Base-by-base conservation (phyloP, 2,797 vertebrate genomes). In the Spondyliosoma cantharus region DNA sequence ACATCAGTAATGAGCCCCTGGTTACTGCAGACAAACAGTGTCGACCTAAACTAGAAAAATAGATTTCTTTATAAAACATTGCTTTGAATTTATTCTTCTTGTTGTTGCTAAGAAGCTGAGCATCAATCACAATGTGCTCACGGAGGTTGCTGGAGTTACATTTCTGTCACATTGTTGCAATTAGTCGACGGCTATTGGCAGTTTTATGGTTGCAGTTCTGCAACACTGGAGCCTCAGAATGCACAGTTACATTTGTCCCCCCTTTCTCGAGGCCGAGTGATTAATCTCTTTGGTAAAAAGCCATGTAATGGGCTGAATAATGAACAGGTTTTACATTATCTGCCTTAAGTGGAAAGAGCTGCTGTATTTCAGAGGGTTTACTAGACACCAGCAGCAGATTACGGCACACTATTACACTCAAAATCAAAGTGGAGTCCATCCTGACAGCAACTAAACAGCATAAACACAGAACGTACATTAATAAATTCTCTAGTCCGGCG, bases 221-320 rank as follows among this genome's bases (percentile, higher is more conserved):
- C 54, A 77, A 25, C 52, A 80, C 73, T 48, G 70, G 13, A 85
- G 75, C 3, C 45, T 3, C 52, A 68, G 64, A 62, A 64, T 59
- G 53, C 71, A 27, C 25, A 67, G 63, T 62, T 81, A 48, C 46
- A 67, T 71, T 74, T 57, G 24, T 37, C 22, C 15, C 22, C 37
- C 20, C 20, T 62, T 81, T 73, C 53, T 61, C 46, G 22, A 50
- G 42, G 58, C 56, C 15, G 49, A 68, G 65, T 66, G 67, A 87
- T 83, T 83, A 50, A 81, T 87, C 50, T 71, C 20, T 61, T 70
- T 50, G 42, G 50, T 81, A 67, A 80, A 79, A 81, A 71, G 62
- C 50, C 14, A 32, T 59, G 49, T 78, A 84, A 88, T 81, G 54
- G 22, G 20, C 54, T 45, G 22, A 37, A 76, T 84, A 87, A 82